Percentiles rank a stretch among this genome's conserved stretches.
These are phyloP conservation scores for Blennius ocellaris DNA, from an alignment of 2,113 vertebrate species.

Conservation along the genomic window DNA sequence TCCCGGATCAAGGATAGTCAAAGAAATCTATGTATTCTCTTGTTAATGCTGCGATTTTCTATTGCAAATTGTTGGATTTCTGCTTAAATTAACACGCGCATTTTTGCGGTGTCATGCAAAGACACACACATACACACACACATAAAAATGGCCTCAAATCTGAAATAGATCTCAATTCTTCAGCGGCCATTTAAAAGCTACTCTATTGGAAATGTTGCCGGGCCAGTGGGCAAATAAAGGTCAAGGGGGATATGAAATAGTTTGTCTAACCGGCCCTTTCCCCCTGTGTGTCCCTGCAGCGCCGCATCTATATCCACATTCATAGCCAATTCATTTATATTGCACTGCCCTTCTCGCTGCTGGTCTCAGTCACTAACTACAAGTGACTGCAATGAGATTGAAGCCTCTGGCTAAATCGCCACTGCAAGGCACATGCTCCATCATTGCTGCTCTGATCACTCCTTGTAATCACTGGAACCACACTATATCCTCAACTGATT, in stretches of 20 bases:
- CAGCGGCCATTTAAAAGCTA: slow-evolving; percentile 75
- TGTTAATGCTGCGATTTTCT: slow-evolving; percentile 39
- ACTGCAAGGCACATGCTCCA: slow-evolving; percentile 75
- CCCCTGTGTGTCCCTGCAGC: slow-evolving; percentile 59
- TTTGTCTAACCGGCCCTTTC: slow-evolving; percentile 77
- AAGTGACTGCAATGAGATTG: slow-evolving; percentile 83
- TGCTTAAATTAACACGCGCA: slow-evolving; percentile 15
- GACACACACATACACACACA: neutral
- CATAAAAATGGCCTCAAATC: slow-evolving; percentile 19
- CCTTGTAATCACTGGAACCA: slow-evolving; percentile 79
- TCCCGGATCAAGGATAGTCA: slow-evolving; percentile 40
- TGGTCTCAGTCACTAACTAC: slow-evolving; percentile 76
- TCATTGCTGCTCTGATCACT: slow-evolving; percentile 77
- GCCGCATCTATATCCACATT: slow-evolving; percentile 66
- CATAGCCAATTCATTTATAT: slow-evolving; percentile 81
- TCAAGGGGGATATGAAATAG: slow-evolving; percentile 81
- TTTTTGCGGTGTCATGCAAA: slow-evolving; percentile 6
- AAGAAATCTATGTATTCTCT: slow-evolving; percentile 54
- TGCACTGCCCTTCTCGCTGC: slow-evolving; percentile 75
- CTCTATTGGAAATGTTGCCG: slow-evolving; percentile 71
- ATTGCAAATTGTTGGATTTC: no score
- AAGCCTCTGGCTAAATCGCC: slow-evolving; percentile 75
- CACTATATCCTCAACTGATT: slow-evolving; percentile 79
- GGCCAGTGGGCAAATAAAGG: slow-evolving; percentile 78
- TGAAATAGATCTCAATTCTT: slow-evolving; percentile 67